Conservation (phyloP, 2,888 invertebrate genomes). For the Charanyca ferruginea region DNA sequence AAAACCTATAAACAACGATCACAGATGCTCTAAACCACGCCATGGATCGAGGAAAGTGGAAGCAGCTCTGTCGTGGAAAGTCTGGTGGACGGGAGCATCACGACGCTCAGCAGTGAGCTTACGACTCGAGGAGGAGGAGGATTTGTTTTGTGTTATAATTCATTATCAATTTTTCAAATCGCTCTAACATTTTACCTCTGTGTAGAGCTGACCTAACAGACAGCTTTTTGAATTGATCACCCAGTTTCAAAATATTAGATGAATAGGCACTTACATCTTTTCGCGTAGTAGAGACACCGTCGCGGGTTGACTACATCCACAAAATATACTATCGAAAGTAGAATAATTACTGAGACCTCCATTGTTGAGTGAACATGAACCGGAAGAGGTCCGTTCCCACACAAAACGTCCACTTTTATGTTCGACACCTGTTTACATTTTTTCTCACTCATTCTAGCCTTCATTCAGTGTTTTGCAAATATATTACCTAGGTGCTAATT, state of each 20-base stretch:
- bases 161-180: too few species aligned
- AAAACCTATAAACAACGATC: too few species aligned
- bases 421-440: constrained; percentile 55
- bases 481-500: constrained; percentile 19
- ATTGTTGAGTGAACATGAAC: constrained; percentile 68
- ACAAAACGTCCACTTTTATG: constrained; percentile 58
- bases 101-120: too few species aligned
- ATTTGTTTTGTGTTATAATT: too few species aligned
- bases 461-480: constrained; percentile 65
- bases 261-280: constrained; percentile 73
- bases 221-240: too few species aligned
- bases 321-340: constrained; percentile 68
- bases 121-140: too few species aligned
- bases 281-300: constrained; percentile 73
- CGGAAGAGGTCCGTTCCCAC: constrained; percentile 68
- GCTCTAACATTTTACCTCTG: too few species aligned
- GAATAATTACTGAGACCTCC: constrained; percentile 62
- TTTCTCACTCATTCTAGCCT: neutral
- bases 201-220: too few species aligned
- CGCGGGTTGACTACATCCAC: constrained; percentile 61
- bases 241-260: neutral
- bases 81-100: too few species aligned
- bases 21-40: too few species aligned
- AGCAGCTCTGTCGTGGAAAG: too few species aligned
- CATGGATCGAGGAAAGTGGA: too few species aligned